Evolutionary conservation across 1,140 invertebrate species (phyloP).

Genomic region (Cardiocondyla obscurior): DNA sequence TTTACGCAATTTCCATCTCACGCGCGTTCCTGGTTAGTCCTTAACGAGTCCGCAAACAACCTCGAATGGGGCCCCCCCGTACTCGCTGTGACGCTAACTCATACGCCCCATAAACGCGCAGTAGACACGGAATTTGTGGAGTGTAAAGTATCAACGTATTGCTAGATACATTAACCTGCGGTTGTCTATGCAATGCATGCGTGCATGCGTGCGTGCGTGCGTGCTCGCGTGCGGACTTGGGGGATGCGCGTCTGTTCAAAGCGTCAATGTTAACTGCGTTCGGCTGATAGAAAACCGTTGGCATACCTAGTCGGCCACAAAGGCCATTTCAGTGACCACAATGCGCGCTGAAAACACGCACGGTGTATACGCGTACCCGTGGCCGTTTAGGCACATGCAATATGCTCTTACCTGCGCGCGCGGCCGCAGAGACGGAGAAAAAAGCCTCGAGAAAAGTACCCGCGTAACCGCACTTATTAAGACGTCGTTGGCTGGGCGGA

Average conservation of each 20-base stretch:
- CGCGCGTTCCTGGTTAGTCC: constrained; percentile 35
- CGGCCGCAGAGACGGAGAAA: constrained; percentile 65
- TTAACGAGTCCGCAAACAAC: constrained; percentile 63
- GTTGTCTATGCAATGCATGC: background rate
- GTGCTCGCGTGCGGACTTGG: constrained; percentile 45
- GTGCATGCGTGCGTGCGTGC: constrained; percentile 27
- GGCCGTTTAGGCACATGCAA: constrained; percentile 71
- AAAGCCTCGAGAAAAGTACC: constrained; percentile 63
- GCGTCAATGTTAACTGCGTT: constrained; percentile 77
- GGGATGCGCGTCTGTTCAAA: constrained; percentile 30
- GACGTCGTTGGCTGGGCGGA: constrained; percentile 79
- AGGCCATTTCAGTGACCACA: constrained; percentile 81
- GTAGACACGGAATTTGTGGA: constrained; percentile 50
- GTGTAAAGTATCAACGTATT: constrained; percentile 54
- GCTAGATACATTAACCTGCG: constrained; percentile 43
- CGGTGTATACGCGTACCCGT: constrained; percentile 54
- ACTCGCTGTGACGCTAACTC: constrained; percentile 25
- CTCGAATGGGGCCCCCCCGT: background rate
- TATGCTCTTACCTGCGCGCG: constrained; percentile 70
- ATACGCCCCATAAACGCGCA: constrained; percentile 39
- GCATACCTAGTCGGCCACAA: constrained; percentile 76
- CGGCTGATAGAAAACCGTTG: constrained; percentile 75
- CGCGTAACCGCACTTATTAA: constrained; percentile 82
- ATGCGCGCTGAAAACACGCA: constrained; percentile 75
- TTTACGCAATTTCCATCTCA: constrained; percentile 46